Conservation (phyloP, 35 echinoderm and acorn worm species). For the Strongylocentrotus purpuratus region DNA sequence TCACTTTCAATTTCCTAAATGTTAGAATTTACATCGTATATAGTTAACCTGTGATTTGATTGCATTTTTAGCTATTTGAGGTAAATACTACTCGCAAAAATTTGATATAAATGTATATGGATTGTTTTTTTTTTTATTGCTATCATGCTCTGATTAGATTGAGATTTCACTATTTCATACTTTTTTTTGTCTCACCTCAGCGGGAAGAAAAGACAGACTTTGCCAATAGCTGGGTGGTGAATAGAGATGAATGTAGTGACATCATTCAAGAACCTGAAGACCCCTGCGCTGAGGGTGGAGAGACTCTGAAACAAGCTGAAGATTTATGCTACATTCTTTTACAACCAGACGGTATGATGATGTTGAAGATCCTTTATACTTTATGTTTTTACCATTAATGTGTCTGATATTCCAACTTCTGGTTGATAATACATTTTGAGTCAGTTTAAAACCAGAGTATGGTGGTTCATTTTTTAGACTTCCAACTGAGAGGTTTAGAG, state of each 20-base stretch:
- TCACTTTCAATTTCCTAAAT: too few species aligned
- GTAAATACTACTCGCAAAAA: too few species aligned
- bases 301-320: slow-evolving; percentile 34
- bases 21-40: too few species aligned
- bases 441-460: too few species aligned
- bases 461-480: too few species aligned
- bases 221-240: slow-evolving; percentile 61
- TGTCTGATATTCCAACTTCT: not conserved
- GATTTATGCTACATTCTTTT: slow-evolving; percentile 58
- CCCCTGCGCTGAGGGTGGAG: slow-evolving; percentile 45
- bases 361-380: not conserved
- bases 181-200: not conserved
- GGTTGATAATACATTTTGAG: too few species aligned
- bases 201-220: slow-evolving; percentile 22
- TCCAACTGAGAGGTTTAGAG: too few species aligned
- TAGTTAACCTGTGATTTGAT: too few species aligned
- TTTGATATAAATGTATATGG: too few species aligned
- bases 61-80: too few species aligned
- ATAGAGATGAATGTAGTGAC: slow-evolving; percentile 50
- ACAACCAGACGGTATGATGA: slow-evolving; percentile 22
- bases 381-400: not conserved
- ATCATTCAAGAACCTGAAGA: slow-evolving; percentile 40
- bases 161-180: not conserved
- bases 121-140: too few species aligned
- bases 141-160: not conserved